These are phyloP conservation scores for Drosophila robusta DNA, from an alignment of 2,888 invertebrate species.

Conservation along the genomic window DNA sequence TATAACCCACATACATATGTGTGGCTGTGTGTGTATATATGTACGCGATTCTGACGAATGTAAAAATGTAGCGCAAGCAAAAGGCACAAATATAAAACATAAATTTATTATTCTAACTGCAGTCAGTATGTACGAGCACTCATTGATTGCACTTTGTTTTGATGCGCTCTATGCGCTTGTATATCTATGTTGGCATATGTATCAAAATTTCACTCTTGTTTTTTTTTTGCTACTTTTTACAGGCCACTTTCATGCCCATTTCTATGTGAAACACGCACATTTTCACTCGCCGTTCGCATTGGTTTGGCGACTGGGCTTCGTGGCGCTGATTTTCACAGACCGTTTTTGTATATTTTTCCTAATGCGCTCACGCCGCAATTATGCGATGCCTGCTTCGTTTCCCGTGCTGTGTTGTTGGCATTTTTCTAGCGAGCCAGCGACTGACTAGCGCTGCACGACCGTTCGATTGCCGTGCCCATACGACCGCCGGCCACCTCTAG, in stretches of 20 bases:
- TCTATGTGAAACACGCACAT: conserved; percentile 49
- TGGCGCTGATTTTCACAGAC: conserved; percentile 46
- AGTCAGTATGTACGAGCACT: conserved; percentile 1
- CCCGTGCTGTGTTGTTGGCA: conserved; percentile 72
- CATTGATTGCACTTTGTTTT: conserved; percentile 50
- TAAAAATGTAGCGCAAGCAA: conserved; percentile 42
- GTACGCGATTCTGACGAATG: conserved; percentile 51
- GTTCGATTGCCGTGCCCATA: conserved; percentile 48
- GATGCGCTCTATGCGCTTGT: conserved; percentile 20
- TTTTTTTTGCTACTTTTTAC: conserved; percentile 15
- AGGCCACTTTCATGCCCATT: conserved; percentile 44
- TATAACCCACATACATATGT: conserved; percentile 51
- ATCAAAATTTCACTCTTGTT: conserved; percentile 31
- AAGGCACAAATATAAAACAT: conserved; percentile 32
- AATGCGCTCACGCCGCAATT: conserved; percentile 57
- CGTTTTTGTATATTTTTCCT: conserved; percentile 38
- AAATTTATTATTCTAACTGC: conserved; percentile 21
- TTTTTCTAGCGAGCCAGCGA: conserved; percentile 63
- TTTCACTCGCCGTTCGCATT: conserved; percentile 29
- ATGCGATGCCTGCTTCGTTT: conserved; percentile 50
- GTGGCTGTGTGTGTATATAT: conserved; percentile 19
- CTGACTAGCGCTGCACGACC: conserved; percentile 41
- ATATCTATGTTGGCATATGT: conserved; percentile 15
- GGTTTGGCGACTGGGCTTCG: conserved; percentile 33
- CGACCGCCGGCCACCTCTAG: conserved; percentile 44